phyloP scores from a whole-genome alignment of 1,140 invertebrate species.

The Aphidius ervi region DNA sequence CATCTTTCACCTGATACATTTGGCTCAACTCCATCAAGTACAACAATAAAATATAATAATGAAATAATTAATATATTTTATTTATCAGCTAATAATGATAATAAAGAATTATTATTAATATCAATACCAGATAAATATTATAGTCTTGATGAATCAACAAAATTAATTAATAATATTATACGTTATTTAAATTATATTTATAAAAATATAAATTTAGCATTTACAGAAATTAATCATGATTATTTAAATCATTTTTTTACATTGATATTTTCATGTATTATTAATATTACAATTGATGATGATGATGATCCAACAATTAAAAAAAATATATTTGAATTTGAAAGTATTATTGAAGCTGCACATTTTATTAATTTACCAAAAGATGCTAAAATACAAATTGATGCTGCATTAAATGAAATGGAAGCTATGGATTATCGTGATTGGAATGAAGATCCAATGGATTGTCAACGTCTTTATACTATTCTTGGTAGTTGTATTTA shows the following conservation, averaged over 20 bases:
- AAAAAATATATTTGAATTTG: conserved; percentile 36
- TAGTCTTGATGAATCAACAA: conserved; percentile 49
- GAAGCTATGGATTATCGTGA: conserved; percentile 78
- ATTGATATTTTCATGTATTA: conserved; percentile 52
- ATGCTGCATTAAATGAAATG: conserved; percentile 74
- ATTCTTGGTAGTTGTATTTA: conserved; percentile 71
- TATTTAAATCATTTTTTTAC: conserved; percentile 57
- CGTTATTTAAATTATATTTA: conserved; percentile 54
- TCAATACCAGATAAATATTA: conserved; percentile 51
- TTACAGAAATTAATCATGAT: conserved; percentile 43
- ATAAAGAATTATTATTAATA: conserved; percentile 57
- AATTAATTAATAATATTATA: conserved; percentile 51
- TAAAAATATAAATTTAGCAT: conserved; percentile 53
- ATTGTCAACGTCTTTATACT: conserved; percentile 72
- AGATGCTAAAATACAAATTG: conserved; percentile 71
- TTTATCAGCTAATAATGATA: conserved; percentile 37
- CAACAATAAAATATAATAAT: conserved; percentile 55
- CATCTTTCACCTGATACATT: conserved; percentile 63
- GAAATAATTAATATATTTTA: conserved; percentile 59
- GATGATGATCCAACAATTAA: conserved; percentile 18
- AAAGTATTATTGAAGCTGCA: conserved; percentile 48
- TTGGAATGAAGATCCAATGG: conserved; percentile 75
- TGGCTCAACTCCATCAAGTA: conserved; percentile 55
- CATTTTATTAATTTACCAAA: conserved; percentile 64
- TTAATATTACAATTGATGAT: conserved; percentile 28